Conservation (phyloP, 1,140 invertebrate genomes). For the Ceratosolen fusciceps region DNA sequence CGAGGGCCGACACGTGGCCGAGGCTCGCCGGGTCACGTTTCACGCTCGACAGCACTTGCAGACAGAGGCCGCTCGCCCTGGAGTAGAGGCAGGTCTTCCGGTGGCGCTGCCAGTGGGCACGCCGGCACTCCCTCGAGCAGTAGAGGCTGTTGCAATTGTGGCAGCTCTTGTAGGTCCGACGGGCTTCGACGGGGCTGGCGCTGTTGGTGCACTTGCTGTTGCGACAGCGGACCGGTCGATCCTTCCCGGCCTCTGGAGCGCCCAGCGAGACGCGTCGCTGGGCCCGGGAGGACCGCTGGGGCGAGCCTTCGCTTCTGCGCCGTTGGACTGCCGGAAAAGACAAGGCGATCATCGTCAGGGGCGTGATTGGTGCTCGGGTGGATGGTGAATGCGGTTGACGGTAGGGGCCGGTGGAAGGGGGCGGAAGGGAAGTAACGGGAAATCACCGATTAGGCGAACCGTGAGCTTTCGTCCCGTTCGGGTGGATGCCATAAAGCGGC, state of each 20-base stretch:
- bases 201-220: conserved; percentile 82
- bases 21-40: conserved; percentile 86
- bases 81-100: conserved; percentile 91
- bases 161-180: conserved; percentile 87
- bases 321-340: conserved; percentile 10
- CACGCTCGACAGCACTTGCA: conserved; percentile 89
- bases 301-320: conserved; percentile 51
- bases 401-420: no score
- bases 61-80: conserved; percentile 87
- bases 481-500: no score
- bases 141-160: conserved; percentile 94
- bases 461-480: no score
- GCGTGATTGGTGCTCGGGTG: not conserved
- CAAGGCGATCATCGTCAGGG: not conserved
- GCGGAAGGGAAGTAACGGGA: no score
- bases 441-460: no score
- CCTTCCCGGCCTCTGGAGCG: conserved; percentile 54
- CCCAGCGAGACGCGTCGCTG: conserved; percentile 68
- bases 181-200: conserved; percentile 77
- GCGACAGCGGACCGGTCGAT: conserved; percentile 78
- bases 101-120: conserved; percentile 92
- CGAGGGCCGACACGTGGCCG: conserved; percentile 84
- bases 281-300: conserved; percentile 42
- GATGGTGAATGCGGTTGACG: no score
- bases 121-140: conserved; percentile 86